Percentiles rank a stretch among this genome's conserved stretches.
Conservation (phyloP, 2,113 vertebrate species). For the Nothocercus nigrocapillus region DNA sequence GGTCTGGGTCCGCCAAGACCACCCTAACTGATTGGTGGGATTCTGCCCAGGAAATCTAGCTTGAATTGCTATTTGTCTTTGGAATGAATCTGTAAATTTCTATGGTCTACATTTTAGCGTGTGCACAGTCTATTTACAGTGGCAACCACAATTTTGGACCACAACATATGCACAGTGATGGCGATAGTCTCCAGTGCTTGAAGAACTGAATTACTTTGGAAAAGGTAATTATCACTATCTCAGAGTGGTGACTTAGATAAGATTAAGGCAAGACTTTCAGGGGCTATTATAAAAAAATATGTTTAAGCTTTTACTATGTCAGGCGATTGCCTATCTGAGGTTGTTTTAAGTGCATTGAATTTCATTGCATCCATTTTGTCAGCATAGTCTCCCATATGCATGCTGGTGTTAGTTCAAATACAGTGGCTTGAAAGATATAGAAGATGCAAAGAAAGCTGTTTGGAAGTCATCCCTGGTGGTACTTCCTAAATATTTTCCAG, state of each 20-base stretch:
- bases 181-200: not conserved
- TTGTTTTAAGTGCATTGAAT: conserved; percentile 33
- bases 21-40: not conserved
- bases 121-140: not conserved
- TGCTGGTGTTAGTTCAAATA: conserved; percentile 31
- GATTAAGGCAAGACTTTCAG: not conserved
- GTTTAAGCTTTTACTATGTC: not conserved
- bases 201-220: not conserved
- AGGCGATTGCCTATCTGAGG: conserved; percentile 18
- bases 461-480: not conserved
- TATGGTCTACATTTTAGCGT: not conserved
- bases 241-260: not conserved
- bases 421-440: conserved; percentile 13
- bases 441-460: not conserved
- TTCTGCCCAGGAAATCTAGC: not conserved
- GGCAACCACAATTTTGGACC: not conserved
- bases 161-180: not conserved
- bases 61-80: not conserved
- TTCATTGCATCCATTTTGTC: not conserved
- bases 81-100: not conserved
- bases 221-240: not conserved
- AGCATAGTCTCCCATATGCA: conserved; percentile 33
- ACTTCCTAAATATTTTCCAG: not conserved
- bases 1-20: not conserved
- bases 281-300: conserved; percentile 4